Percentiles rank a stretch among this genome's conserved stretches.
phyloP scores from a whole-genome alignment of 1,140 invertebrate genomes.

The Periplaneta americana region DNA sequence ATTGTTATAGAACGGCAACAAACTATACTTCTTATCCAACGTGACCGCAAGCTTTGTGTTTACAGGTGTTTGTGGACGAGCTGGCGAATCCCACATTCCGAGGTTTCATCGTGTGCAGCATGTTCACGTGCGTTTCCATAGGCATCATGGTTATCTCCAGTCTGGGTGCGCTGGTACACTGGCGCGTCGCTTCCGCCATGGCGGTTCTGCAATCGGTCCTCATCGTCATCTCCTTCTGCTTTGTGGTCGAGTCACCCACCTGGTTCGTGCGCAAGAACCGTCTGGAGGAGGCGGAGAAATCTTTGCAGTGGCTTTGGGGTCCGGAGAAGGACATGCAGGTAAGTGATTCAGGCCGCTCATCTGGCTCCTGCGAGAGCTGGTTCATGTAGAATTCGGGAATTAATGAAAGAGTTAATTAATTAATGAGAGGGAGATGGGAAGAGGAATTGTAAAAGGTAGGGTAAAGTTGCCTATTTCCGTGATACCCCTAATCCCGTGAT shows the following conservation, averaged over 20 bases:
- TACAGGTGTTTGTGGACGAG: not conserved
- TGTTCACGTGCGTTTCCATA: not conserved
- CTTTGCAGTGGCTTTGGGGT: not conserved
- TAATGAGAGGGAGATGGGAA: no score
- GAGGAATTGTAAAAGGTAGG: no score
- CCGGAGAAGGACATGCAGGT: not conserved
- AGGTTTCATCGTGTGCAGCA: not conserved
- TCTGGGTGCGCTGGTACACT: not conserved
- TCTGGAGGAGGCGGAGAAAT: not conserved
- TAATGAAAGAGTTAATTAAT: no score
- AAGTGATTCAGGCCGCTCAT: not conserved
- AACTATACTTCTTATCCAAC: no score
- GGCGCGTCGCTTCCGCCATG: not conserved
- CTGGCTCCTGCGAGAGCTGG: no score
- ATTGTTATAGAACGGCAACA: no score
- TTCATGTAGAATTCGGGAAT: no score
- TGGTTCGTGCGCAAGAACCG: not conserved
- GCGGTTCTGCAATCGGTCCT: not conserved
- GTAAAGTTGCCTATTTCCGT: no score
- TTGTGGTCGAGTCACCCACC: not conserved
- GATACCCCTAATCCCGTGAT: no score
- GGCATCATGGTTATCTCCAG: not conserved
- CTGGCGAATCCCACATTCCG: not conserved
- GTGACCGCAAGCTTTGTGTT: not conserved
- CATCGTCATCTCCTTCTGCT: not conserved